These are phyloP conservation scores for Eurystomus glaucurus DNA, from an alignment of 2,797 vertebrate species.

Conservation along the genomic window DNA sequence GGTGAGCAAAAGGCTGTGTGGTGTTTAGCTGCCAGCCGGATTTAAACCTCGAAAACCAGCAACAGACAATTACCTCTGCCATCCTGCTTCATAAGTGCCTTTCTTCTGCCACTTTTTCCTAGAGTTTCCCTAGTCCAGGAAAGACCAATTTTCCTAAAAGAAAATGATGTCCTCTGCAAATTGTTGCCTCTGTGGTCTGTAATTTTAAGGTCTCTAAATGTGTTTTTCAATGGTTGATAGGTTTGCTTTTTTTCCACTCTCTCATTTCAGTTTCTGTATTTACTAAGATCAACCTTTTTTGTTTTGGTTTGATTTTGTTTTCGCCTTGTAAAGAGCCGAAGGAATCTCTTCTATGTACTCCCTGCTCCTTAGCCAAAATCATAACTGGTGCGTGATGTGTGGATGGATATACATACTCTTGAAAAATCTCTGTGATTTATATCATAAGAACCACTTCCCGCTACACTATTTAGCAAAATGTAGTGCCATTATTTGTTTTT, in stretches of 20 bases:
- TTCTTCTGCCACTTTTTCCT: background rate
- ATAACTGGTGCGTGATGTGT: background rate
- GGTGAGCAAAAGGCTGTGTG: background rate
- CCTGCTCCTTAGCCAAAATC: background rate
- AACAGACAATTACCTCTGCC: background rate
- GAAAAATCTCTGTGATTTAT: background rate
- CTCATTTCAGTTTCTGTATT: background rate
- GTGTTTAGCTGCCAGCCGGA: background rate
- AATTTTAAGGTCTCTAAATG: background rate
- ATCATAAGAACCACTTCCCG: background rate
- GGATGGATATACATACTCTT: background rate
- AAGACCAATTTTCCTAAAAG: background rate
- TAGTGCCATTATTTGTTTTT: background rate
- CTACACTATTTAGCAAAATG: background rate
- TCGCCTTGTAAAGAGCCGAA: background rate
- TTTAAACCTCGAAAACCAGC: background rate
- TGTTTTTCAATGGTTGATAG: background rate
- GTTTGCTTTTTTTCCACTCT: background rate
- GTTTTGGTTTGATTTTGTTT: background rate
- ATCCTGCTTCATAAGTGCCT: background rate
- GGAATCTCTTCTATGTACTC: background rate
- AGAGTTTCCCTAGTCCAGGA: background rate
- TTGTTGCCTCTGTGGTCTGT: background rate
- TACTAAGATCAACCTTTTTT: rapidly evolving
- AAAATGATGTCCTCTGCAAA: background rate